Evolutionary conservation across 2,113 vertebrate genomes (phyloP), one percentile per base, ranked within the genome.

Genomic region (Etheostoma spectabile): DNA sequence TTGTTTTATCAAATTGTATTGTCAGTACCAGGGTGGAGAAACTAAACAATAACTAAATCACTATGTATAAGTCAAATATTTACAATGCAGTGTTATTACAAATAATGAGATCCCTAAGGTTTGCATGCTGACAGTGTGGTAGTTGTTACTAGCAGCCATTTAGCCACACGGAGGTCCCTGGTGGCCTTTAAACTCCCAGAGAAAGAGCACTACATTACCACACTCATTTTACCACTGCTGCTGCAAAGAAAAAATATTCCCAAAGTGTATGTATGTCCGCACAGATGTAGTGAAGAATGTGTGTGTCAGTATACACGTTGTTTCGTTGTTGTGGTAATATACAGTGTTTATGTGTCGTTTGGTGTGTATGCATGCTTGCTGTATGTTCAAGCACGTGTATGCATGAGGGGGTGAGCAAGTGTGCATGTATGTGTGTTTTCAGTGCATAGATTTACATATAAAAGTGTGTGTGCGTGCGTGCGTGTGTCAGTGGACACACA

Each of bases 41-140:
- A 49, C 53, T 56, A 76, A 85, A 86, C 74, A 79, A 69, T 61
- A 61, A 61, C 59, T 35, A 61, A 60, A 61, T 72, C 42, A 48
- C 21, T 69, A 88, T 86, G 87, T 80, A 89, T 68, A 42, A 55
- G 59, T 80, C n/a, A 49, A 61, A 70, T 83, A 70, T 83, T 86
- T 86, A 88, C 81, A 89, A 86, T 83, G 81, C 71, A 46, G 52
- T 42, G 61, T 59, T 86, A 70, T 88, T 82, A 82, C 83, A 86
- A 84, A 85, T 86, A 90, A 91, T 84, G 77, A 89, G 79, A 74
- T 91, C 85, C 87, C 87, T 65, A 62, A 85, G 82, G 87, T 89
- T 89, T 80, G 68, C 77, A 77, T 80, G 86, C 80, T 82, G 80
- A 83, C 81, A 80, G 61, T 67, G 60, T 48, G 67, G 74, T 55